Evolutionary conservation across 2,888 invertebrate genomes (phyloP).

Genomic region (Trichacis sp.): DNA sequence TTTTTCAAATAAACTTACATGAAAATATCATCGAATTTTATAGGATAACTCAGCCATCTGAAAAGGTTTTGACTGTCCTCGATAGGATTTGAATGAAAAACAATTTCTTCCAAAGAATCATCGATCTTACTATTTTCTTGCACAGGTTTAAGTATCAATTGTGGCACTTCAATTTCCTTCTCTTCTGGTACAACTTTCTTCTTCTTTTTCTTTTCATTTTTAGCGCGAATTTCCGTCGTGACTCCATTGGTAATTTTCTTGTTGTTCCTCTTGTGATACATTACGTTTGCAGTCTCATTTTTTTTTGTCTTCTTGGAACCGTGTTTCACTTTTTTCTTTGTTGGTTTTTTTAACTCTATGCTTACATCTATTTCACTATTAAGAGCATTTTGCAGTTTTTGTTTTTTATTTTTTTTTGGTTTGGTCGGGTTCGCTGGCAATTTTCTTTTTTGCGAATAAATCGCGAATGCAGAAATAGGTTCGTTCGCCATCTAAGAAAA

Average conservation of each 20-base stretch:
- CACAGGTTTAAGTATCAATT: not conserved
- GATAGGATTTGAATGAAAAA: conserved; percentile 15
- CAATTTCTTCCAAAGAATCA: not conserved
- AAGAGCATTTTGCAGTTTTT: not conserved
- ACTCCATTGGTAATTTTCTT: not conserved
- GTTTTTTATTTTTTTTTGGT: too few relatives aligned
- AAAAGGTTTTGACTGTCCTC: conserved; percentile 71
- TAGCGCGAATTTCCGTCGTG: not conserved
- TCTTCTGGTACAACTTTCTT: not conserved
- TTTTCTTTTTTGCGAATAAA: conserved; percentile 12
- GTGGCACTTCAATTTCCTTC: not conserved
- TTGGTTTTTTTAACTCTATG: not conserved
- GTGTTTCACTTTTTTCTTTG: not conserved
- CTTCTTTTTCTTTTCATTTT: not conserved
- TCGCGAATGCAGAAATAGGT: conserved; percentile 13
- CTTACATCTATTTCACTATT: not conserved
- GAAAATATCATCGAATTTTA: conserved; percentile 74
- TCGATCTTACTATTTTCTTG: not conserved
- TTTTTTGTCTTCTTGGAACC: not conserved
- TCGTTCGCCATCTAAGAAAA: not conserved
- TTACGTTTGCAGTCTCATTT: not conserved
- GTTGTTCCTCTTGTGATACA: too few relatives aligned
- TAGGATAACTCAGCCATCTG: conserved; percentile 81
- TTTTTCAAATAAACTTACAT: conserved; percentile 55
- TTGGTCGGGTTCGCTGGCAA: not conserved